phyloP scores from a whole-genome alignment of 1,140 invertebrate species.

The Leptonema lineaticorne region DNA sequence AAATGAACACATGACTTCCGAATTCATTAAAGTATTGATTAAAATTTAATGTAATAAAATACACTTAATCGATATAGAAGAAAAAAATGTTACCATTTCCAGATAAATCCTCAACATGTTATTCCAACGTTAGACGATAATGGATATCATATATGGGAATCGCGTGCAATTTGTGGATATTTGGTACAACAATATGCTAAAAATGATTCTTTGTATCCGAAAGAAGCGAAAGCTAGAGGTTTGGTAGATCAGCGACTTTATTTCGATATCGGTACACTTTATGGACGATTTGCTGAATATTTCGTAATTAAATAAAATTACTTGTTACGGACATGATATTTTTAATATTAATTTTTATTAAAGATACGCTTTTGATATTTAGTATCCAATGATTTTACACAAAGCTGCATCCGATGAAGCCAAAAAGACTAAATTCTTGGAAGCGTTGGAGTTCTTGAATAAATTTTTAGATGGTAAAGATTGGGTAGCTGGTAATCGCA shows the following conservation, averaged over 20 bases:
- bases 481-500: conserved; percentile 65
- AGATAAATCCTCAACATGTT: conserved; percentile 70
- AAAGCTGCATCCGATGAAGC: conserved; percentile 63
- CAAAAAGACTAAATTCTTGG: conserved; percentile 64
- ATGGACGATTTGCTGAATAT: conserved; percentile 63
- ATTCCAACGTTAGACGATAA: conserved; percentile 70
- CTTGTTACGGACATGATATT: too few relatives aligned
- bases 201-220: conserved; percentile 71
- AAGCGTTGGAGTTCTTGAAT: conserved; percentile 67
- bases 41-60: too few relatives aligned
- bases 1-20: conserved; percentile 68
- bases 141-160: conserved; percentile 67
- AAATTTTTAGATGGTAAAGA: conserved; percentile 65
- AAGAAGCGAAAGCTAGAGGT: conserved; percentile 68
- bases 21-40: conserved; percentile 74
- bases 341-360: too few relatives aligned
- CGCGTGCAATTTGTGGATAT: conserved; percentile 73
- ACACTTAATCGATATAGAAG: too few relatives aligned
- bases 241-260: conserved; percentile 71
- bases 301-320: conserved; percentile 54
- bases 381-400: conserved; percentile 72
- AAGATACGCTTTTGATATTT: conserved; percentile 42
- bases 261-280: conserved; percentile 73
- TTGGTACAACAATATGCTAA: conserved; percentile 72
- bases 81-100: too few relatives aligned